A percentile compares a stretch with the other conserved stretches of the same genome.
Evolutionary conservation across 2,888 invertebrate species (phyloP).

Genomic region (Pheosia gnoma): DNA sequence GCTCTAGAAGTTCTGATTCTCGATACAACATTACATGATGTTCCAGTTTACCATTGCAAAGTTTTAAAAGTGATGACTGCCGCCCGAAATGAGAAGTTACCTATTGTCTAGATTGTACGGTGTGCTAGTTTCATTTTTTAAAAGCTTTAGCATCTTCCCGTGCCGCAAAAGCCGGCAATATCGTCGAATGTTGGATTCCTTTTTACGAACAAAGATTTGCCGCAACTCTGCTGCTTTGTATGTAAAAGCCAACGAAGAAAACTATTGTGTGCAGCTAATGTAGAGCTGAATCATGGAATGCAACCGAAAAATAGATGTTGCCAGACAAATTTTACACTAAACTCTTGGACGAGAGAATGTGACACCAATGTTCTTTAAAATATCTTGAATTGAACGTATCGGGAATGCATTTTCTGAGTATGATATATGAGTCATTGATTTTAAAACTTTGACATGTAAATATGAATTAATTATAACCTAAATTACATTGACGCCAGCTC

Average conservation of each 20-base stretch:
- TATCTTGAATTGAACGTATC: constrained; percentile 1
- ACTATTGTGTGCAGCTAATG: constrained; percentile 16
- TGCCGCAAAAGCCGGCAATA: constrained; percentile 17
- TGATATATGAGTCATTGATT: not conserved
- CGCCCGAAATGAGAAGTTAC: constrained; percentile 21
- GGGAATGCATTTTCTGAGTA: not conserved
- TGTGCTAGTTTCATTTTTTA: constrained; percentile 32
- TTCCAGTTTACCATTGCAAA: constrained; percentile 3
- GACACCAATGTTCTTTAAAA: no score
- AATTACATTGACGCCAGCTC: no score
- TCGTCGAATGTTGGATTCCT: constrained; percentile 21
- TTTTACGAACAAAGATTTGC: constrained; percentile 26
- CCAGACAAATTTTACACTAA: constrained; percentile 6
- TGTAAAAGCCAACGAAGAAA: constrained; percentile 18
- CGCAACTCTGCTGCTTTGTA: constrained; percentile 22
- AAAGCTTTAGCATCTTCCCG: constrained; percentile 13
- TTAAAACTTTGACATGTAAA: constrained; percentile 2
- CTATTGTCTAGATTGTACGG: constrained; percentile 17
- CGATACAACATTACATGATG: not conserved
- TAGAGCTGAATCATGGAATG: constrained; percentile 11
- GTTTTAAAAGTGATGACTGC: not conserved
- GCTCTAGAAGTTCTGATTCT: not conserved
- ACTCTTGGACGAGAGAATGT: not conserved
- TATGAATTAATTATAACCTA: not conserved
- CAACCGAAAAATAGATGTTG: constrained; percentile 10